Percentiles rank a stretch among this genome's conserved stretches.
Evolutionary conservation across 2,113 vertebrate species (phyloP).

Genomic region (Festucalex cinctus): DNA sequence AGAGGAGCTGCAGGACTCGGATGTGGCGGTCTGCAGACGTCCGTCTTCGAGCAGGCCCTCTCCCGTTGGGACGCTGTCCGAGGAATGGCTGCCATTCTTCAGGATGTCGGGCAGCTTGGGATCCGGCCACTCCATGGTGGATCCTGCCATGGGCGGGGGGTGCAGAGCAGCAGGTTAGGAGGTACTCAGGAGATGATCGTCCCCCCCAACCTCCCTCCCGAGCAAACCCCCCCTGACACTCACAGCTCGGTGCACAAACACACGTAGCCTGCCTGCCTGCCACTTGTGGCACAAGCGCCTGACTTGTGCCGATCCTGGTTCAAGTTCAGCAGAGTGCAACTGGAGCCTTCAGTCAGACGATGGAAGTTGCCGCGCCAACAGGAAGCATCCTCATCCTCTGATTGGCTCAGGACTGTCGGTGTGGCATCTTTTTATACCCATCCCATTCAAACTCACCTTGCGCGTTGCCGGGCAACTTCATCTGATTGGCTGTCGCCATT

Average conservation of each 20-base stretch:
- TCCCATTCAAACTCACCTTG: constrained; percentile 41
- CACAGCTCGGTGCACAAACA: constrained; percentile 7
- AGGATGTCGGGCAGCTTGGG: constrained; percentile 89
- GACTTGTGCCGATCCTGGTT: constrained; percentile 27
- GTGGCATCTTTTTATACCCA: constrained; percentile 25
- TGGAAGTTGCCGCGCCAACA: constrained; percentile 24
- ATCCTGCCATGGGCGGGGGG: constrained; percentile 74
- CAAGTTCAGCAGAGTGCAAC: constrained; percentile 56
- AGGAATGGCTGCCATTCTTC: constrained; percentile 83
- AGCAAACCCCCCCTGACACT: constrained; percentile 21
- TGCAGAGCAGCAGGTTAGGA: constrained; percentile 77
- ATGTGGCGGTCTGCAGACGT: constrained; percentile 73
- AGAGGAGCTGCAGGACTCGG: constrained; percentile 78
- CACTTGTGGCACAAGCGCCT: constrained; percentile 13
- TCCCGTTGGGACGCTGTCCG: constrained; percentile 76
- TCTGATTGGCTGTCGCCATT: constrained; percentile 48
- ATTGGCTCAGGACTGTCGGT: constrained; percentile 36
- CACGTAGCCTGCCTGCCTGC: not conserved
- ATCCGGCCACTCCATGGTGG: constrained; percentile 93
- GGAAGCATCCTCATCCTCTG: constrained; percentile 36
- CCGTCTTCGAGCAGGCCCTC: constrained; percentile 73
- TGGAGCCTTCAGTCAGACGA: constrained; percentile 20
- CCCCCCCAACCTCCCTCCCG: constrained; percentile 14
- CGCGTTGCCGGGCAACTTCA: constrained; percentile 23
- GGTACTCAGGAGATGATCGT: constrained; percentile 75